A percentile compares a stretch with the other conserved stretches of the same genome.
phyloP scores from a whole-genome alignment of 2,888 invertebrate genomes.

The Heterodera filipjevi region DNA sequence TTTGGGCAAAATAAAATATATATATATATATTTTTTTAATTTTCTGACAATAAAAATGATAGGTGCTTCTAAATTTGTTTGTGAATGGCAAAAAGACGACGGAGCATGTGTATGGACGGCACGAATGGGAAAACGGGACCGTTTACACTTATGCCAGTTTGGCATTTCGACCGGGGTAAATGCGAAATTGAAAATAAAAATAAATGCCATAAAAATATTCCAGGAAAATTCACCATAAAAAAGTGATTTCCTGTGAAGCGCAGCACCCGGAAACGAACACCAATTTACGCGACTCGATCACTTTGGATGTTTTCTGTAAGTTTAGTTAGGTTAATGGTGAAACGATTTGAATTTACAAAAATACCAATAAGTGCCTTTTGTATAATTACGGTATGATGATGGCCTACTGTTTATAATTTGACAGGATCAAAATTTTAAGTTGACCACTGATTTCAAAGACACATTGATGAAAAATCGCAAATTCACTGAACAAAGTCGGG shows the following conservation, averaged over 20 bases:
- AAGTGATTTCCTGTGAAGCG: slow-evolving; percentile 59
- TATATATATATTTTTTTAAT: background rate
- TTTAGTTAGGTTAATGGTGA: background rate
- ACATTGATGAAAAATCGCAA: too few species aligned
- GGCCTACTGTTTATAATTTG: too few species aligned
- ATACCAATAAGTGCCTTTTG: background rate
- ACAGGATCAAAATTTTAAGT: too few species aligned
- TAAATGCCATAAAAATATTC: slow-evolving; percentile 30
- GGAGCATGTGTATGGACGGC: slow-evolving; percentile 39
- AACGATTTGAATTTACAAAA: background rate
- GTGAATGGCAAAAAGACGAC: slow-evolving; percentile 55
- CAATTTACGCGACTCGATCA: slow-evolving; percentile 50
- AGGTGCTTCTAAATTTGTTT: slow-evolving; percentile 48
- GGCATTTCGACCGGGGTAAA: slow-evolving; percentile 8
- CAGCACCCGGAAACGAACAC: slow-evolving; percentile 51
- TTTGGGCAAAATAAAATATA: too few species aligned
- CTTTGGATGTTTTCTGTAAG: slow-evolving; percentile 57
- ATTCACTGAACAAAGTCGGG: too few species aligned
- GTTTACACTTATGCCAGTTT: slow-evolving; percentile 17
- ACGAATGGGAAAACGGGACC: slow-evolving; percentile 29
- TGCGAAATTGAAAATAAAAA: background rate
- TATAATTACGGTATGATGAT: background rate
- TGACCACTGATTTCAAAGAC: too few species aligned
- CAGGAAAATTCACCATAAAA: slow-evolving; percentile 56
- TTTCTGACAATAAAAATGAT: background rate